A percentile compares a stretch with the other conserved stretches of the same genome.
phyloP scores from a whole-genome alignment of 2,113 vertebrate species.

The Pseudorasbora parva region DNA sequence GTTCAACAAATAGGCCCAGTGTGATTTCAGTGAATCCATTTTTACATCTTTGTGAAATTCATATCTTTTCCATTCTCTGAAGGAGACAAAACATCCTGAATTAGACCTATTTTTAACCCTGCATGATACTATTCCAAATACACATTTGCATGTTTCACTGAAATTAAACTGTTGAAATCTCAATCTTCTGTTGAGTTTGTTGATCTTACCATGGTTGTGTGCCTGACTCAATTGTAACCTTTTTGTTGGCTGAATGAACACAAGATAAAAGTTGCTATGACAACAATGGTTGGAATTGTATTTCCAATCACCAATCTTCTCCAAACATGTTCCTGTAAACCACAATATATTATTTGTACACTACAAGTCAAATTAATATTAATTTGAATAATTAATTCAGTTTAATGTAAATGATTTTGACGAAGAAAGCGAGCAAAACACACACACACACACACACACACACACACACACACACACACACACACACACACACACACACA shows the following conservation, averaged over 20 bases:
- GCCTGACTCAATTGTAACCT: conserved; percentile 5
- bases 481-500: not conserved
- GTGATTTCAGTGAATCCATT: conserved; percentile 41
- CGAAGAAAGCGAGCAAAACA: not conserved
- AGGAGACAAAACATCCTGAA: not conserved
- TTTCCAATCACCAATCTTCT: not conserved
- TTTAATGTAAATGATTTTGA: not conserved
- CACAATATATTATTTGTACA: too few relatives aligned
- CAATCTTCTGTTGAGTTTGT: not conserved
- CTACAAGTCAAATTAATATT: not conserved
- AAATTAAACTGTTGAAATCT: not conserved
- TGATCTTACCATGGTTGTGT: conserved; percentile 24
- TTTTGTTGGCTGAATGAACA: not conserved
- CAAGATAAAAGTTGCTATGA: conserved; percentile 34
- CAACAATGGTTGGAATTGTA: not conserved
- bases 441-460: not conserved
- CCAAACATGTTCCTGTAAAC: not conserved
- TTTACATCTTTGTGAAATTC: not conserved
- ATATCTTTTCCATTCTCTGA: not conserved
- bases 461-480: not conserved
- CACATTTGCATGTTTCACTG: not conserved
- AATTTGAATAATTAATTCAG: not conserved
- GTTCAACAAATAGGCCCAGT: conserved; percentile 55
- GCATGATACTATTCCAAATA: not conserved
- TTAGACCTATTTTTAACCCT: not conserved